phyloP scores from a whole-genome alignment of 2,888 invertebrate genomes.

The Pecten maximus region DNA sequence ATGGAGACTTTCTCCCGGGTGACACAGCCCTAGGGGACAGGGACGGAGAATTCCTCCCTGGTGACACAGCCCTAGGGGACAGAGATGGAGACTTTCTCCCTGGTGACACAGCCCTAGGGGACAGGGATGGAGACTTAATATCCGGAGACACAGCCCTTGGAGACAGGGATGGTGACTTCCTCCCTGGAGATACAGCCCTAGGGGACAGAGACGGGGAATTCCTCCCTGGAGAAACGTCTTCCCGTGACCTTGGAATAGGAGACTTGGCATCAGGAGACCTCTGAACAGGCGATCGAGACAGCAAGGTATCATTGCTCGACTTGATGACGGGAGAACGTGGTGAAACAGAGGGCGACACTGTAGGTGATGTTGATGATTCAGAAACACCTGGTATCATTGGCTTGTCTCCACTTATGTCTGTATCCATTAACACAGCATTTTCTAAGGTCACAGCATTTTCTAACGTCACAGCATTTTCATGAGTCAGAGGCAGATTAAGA shows the following conservation, averaged over 20 bases:
- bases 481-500: background rate
- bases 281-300: background rate
- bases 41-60: background rate
- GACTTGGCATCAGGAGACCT: background rate
- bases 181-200: too few relatives aligned
- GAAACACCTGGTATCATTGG: background rate
- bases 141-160: background rate
- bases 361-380: background rate
- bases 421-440: slow-evolving; percentile 44
- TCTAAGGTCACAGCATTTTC: slow-evolving; percentile 51
- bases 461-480: slow-evolving; percentile 47
- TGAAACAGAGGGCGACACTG: background rate
- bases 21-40: too few relatives aligned
- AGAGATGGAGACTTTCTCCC: background rate
- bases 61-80: background rate
- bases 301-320: background rate
- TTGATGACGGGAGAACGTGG: background rate
- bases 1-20: background rate
- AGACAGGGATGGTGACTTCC: background rate
- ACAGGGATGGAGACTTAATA: too few relatives aligned
- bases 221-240: background rate
- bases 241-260: background rate
- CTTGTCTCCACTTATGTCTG: slow-evolving; percentile 55
- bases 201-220: background rate
- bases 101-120: too few relatives aligned